phyloP scores from a whole-genome alignment of 2,113 vertebrate species.

The Serinus canaria region DNA sequence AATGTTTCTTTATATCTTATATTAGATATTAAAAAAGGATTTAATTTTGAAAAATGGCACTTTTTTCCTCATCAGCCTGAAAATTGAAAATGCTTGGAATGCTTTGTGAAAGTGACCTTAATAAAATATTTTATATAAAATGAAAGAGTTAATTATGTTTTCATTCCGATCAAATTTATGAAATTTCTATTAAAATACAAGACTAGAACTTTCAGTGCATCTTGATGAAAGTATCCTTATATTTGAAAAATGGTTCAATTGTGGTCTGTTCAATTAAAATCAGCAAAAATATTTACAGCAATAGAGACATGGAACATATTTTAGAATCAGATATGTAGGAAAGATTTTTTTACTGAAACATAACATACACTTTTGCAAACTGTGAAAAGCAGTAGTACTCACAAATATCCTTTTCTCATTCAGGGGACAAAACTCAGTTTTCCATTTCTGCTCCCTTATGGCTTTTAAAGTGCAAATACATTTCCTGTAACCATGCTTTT shows the following conservation, averaged over 20 bases:
- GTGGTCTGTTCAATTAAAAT: neutral
- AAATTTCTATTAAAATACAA: neutral
- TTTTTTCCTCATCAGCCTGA: neutral
- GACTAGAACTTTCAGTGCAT: neutral
- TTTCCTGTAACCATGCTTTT: neutral
- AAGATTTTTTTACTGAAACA: neutral
- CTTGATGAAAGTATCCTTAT: neutral
- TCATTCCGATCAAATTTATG: neutral
- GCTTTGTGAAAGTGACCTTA: neutral
- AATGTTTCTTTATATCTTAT: neutral
- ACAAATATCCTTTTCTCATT: neutral
- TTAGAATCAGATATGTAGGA: neutral
- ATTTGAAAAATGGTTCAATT: neutral
- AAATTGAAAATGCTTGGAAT: neutral
- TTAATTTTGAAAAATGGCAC: neutral
- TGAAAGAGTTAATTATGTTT: neutral
- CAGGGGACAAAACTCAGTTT: neutral
- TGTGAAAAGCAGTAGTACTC: neutral
- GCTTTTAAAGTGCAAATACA: constrained; percentile 34
- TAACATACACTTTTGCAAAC: neutral
- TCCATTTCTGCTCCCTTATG: neutral
- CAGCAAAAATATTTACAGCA: neutral
- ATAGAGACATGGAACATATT: neutral
- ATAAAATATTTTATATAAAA: neutral
- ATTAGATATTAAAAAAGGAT: neutral